Base-by-base conservation (phyloP, 1,140 invertebrate species). In the Thalassaphorura encarpata region DNA sequence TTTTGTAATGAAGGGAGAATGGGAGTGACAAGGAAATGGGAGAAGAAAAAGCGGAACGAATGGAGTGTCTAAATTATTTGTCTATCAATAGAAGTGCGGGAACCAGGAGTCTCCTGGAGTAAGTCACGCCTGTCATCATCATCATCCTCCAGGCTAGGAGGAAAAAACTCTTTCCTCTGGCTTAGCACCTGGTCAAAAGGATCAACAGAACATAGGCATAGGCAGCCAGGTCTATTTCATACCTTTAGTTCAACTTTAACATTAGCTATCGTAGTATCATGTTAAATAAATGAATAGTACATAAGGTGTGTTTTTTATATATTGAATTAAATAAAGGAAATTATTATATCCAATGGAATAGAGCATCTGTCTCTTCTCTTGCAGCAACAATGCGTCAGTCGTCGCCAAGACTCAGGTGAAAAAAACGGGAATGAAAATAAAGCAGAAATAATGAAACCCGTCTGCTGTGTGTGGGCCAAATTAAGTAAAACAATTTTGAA, bases 91-190 rank as follows among this genome's bases (percentile, higher is more conserved):
- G 13, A 19, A 19, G 19, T 8, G 8, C 41, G 41, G 8, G 33
- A 36, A 36, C 8, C 33, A 42, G 41, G 41, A 42, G 41, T 42
- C n/a, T 27, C 23, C 16, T 8, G 46, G 8, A 27, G 13, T 23
- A 13, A 48, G 46, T 48, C 46, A 48, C 46, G 46, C 46, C 24
- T 48, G 46, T 48, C 46, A 48, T 48, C 46, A 48, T 19, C 16
- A 48, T 42, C 19, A 19, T 42, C 41, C 8, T 42, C 8, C 13
- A 19, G 19, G 33, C n/a, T n/a, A n/a, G 33, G n/a, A n/a, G 33
- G 33, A n/a, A 36, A 36, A n/a, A 36, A 8, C 8, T 36, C 8
- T 11, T 11, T 36, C 8, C 33, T 11, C 33, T 11, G n/a, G 33
- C 33, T 8, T n/a, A 36, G 8, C 33, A 11, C n/a, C 33, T 36